A percentile compares a stretch with the other conserved stretches of the same genome.
Evolutionary conservation across 2,113 vertebrate species (phyloP).

Genomic region (rat (Rattus norvegicus)): DNA sequence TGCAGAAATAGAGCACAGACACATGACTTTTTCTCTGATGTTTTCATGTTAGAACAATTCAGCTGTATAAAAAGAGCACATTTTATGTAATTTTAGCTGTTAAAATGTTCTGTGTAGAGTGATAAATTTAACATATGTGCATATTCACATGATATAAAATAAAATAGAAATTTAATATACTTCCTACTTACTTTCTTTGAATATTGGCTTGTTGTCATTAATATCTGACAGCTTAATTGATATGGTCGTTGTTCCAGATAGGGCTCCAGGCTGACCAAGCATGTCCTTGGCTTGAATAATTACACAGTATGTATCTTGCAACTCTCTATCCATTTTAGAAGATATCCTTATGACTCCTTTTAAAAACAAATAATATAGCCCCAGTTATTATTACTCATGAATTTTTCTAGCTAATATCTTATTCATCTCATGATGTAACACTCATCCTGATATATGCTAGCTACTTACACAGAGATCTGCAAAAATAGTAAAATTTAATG

Average conservation of each 20-base stretch:
- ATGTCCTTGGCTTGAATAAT: constrained; percentile 96
- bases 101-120: background rate
- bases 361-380: background rate
- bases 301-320: constrained; percentile 92
- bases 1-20: background rate
- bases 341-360: constrained; percentile 94
- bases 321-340: constrained; percentile 95
- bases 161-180: background rate
- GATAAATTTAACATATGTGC: background rate
- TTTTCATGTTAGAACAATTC: background rate
- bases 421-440: background rate
- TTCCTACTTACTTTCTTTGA: constrained; percentile 93
- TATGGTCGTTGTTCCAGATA: constrained; percentile 93
- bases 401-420: background rate
- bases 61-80: background rate
- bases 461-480: background rate
- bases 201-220: constrained; percentile 96
- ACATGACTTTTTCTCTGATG: background rate
- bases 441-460: background rate
- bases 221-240: constrained; percentile 93
- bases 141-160: background rate
- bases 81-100: background rate
- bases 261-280: constrained; percentile 91
- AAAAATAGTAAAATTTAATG: background rate
- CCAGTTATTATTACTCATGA: background rate